Base-by-base conservation (phyloP, 2,113 vertebrate genomes). In the Alces alces region DNA sequence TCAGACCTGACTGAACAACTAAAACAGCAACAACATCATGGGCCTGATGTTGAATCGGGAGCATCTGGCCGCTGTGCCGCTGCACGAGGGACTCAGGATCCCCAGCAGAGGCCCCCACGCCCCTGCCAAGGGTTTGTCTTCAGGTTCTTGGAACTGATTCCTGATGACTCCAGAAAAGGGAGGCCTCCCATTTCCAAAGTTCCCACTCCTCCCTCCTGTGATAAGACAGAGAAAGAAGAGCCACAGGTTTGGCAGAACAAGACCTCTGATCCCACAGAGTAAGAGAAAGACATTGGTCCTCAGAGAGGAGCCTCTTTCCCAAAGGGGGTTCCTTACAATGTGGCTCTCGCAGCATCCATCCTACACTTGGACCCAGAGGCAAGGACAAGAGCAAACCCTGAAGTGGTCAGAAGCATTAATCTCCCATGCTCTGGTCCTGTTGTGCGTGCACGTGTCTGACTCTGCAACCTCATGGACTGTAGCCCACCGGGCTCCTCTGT, bases 361-460 rank as follows among this genome's bases (percentile, higher is more conserved):
- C 28, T 47, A 9, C 19, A 0, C 6, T 0, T 14, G 14, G 21
- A n/a, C 19, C 2, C 1, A 17, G 30, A n/a, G 16, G 5, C 64
- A 1, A 1, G 0, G 5, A 47, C 30, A 16, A 10, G 27, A 0
- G 2, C 2, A 45, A 28, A 2, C 17, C 19, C 2, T 23, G 2
- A 0, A 9, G 28, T 0, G 3, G 21, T 23, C 11, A 8, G 33
- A 36, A n/a, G 55, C 14, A 1, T 7, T 19, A 27, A 1, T 58
- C 27, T 39, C 33, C 16, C 17, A 9, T 10, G 0, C 2, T 17
- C 52, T 43, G 9, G 27, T 13, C 6, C 7, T 0, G 1, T 33
- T 23, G 85, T 14, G 39, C 13, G 39, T 23, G 85, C 39, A 14
- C 1, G 12, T 43, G 36, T 76, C 70, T 43, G 70, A 76, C 11